Evolutionary conservation across 1,140 invertebrate species (phyloP).

Genomic region (Melitaea cinxia): DNA sequence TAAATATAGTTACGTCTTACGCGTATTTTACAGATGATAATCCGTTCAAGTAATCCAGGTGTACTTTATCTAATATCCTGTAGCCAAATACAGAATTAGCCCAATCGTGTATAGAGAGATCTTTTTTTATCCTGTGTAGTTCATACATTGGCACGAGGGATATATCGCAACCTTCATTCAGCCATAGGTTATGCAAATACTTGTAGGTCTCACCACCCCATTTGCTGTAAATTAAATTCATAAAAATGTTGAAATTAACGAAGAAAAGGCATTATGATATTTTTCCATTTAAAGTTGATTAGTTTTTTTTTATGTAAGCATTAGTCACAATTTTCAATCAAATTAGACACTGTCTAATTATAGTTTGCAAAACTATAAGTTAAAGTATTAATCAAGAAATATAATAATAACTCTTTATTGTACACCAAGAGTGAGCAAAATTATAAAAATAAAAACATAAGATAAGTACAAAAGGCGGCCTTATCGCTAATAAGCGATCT

Average conservation of each 20-base stretch:
- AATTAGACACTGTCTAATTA: too few relatives aligned
- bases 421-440: too few relatives aligned
- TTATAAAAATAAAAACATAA: too few relatives aligned
- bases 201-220: slow-evolving; percentile 85
- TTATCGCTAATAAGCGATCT: too few relatives aligned
- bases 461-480: too few relatives aligned
- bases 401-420: too few relatives aligned
- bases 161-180: slow-evolving; percentile 81
- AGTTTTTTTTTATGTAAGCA: too few relatives aligned
- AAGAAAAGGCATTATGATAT: too few relatives aligned
- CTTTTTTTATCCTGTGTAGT: slow-evolving; percentile 71
- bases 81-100: slow-evolving; percentile 83
- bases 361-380: too few relatives aligned
- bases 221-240: slow-evolving; percentile 64
- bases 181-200: slow-evolving; percentile 85
- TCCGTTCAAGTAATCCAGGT: slow-evolving; percentile 79
- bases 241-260: not conserved
- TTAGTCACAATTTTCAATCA: too few relatives aligned
- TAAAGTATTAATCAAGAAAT: too few relatives aligned
- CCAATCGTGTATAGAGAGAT: slow-evolving; percentile 78
- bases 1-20: slow-evolving; percentile 69
- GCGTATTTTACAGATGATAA: slow-evolving; percentile 77
- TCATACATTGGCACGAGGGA: slow-evolving; percentile 83
- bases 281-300: too few relatives aligned
- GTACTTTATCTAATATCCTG: slow-evolving; percentile 65